Conservation (phyloP, 2,113 vertebrate species). For the Menura novaehollandiae region DNA sequence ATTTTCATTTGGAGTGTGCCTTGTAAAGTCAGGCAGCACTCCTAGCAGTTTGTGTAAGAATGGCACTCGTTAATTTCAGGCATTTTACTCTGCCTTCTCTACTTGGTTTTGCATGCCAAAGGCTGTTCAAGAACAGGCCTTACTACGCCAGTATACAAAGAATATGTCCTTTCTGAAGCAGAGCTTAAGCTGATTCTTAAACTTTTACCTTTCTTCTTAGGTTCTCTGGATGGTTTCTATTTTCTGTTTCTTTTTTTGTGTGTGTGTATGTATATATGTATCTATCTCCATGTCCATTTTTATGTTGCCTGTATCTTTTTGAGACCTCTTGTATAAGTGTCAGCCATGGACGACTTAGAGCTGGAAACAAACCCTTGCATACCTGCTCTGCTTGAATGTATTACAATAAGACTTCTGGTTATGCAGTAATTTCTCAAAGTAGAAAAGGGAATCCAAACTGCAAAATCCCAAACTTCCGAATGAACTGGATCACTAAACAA, state of each 20-base stretch:
- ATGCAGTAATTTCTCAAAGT: not conserved
- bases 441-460: not conserved
- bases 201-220: not conserved
- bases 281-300: not conserved
- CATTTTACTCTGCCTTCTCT: not conserved
- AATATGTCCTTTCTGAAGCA: not conserved
- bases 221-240: not conserved
- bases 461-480: not conserved
- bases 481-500: not conserved
- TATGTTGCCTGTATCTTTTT: not conserved
- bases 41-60: not conserved
- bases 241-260: too few species aligned
- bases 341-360: not conserved
- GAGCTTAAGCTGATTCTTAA: not conserved
- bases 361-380: not conserved
- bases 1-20: not conserved
- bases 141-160: not conserved
- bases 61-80: not conserved
- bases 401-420: not conserved
- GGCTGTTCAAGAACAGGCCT: not conserved
- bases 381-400: not conserved
- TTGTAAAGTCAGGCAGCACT: not conserved
- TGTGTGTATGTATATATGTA: fast-evolving
- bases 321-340: not conserved
- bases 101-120: not conserved